Conservation (phyloP, 2,888 invertebrate species). For the Oscheius sp. region DNA sequence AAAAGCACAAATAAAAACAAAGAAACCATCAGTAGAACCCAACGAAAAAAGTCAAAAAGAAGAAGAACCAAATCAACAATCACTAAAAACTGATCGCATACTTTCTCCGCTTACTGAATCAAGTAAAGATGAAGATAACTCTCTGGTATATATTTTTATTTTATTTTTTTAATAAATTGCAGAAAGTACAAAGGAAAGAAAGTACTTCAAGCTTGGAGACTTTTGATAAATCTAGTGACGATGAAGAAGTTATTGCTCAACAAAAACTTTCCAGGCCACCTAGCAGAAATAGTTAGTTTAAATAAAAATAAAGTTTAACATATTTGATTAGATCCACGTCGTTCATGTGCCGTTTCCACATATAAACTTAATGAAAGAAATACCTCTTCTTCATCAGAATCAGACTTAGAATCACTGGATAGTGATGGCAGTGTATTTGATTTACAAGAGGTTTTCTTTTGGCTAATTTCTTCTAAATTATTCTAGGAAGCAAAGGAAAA, state of each 20-base stretch:
- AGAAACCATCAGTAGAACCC: background rate
- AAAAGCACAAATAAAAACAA: background rate
- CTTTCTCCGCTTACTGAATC: too few species aligned
- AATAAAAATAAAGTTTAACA: background rate
- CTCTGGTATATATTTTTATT: too few species aligned
- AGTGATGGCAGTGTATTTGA: background rate
- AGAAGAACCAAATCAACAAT: too few species aligned
- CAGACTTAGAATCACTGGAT: background rate
- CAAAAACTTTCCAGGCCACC: too few species aligned
- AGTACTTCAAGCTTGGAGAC: background rate
- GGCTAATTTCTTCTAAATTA: background rate
- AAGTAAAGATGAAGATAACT: too few species aligned
- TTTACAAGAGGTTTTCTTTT: background rate
- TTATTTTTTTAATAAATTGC: background rate
- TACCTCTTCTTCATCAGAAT: background rate
- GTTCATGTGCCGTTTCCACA: background rate
- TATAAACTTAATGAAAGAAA: background rate
- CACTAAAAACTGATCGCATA: too few species aligned
- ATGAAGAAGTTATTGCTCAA: background rate
- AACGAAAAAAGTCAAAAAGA: too few species aligned
- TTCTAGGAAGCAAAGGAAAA: background rate
- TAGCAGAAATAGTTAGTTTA: background rate
- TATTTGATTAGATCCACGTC: background rate
- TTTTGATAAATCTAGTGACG: background rate
- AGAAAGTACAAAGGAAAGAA: background rate